Percentiles rank a stretch among this genome's conserved stretches.
These are phyloP conservation scores for Neotoma lepida DNA, from an alignment of 2,113 vertebrate species.

Conservation along the genomic window DNA sequence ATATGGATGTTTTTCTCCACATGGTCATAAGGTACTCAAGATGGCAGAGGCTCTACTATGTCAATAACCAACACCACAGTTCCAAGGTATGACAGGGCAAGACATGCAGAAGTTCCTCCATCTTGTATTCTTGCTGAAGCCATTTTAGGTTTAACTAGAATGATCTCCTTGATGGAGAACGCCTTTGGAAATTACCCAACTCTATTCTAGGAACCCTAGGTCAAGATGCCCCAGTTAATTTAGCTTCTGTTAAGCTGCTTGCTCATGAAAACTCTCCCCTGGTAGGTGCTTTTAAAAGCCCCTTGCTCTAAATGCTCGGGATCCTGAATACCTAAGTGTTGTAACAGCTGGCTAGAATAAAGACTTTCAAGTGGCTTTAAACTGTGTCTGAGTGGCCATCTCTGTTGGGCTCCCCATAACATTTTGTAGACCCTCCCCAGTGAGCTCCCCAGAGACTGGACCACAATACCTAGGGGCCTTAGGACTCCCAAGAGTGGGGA, in stretches of 20 bases:
- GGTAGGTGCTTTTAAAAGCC: background rate
- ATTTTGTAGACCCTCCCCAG: background rate
- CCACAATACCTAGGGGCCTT: too few relatives aligned
- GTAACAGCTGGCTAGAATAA: background rate
- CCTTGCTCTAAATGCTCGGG: background rate
- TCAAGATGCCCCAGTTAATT: background rate
- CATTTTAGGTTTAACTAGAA: background rate
- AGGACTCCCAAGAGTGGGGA: background rate
- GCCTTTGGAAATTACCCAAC: background rate
- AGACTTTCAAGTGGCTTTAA: background rate
- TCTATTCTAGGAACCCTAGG: background rate
- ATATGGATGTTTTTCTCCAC: background rate
- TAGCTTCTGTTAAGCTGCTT: background rate
- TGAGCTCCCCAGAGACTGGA: background rate
- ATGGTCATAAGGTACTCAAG: background rate
- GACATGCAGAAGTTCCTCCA: background rate
- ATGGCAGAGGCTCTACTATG: background rate
- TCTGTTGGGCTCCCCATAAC: background rate
- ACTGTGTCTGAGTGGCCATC: background rate
- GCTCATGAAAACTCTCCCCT: background rate
- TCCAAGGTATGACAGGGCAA: background rate
- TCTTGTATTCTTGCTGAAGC: background rate
- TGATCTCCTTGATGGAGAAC: background rate
- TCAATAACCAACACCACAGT: background rate
- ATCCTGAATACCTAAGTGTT: background rate